phyloP scores from a whole-genome alignment of 2,797 vertebrate species.

The Sebastolobus altivelis region DNA sequence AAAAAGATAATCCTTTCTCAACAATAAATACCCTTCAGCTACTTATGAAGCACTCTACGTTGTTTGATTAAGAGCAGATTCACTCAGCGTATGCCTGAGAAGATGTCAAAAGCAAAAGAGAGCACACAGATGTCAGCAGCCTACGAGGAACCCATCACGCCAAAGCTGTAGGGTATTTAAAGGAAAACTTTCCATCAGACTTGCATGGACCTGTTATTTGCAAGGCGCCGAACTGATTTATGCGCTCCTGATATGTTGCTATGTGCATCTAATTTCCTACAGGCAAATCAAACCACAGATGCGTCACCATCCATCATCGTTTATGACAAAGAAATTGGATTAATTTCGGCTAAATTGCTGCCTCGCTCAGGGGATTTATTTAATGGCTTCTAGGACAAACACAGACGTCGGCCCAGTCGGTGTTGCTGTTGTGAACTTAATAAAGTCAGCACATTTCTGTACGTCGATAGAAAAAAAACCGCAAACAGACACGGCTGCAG shows the following conservation, averaged over 20 bases:
- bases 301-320: neutral
- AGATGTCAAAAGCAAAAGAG: conserved; percentile 19
- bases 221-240: conserved; percentile 30
- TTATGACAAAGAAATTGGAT: conserved; percentile 16
- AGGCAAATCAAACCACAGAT: conserved; percentile 8
- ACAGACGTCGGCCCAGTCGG: neutral
- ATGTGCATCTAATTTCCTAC: conserved; percentile 20
- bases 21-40: conserved; percentile 10
- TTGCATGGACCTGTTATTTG: conserved; percentile 63
- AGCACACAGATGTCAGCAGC: neutral
- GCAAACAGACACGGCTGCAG: conserved; percentile 54
- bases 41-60: neutral
- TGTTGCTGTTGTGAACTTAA: conserved; percentile 19
- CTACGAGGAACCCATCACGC: conserved; percentile 22
- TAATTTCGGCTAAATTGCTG: neutral
- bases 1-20: neutral
- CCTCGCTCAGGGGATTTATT: neutral
- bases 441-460: conserved; percentile 48
- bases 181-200: conserved; percentile 34
- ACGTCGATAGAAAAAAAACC: conserved; percentile 36
- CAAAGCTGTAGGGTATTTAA: conserved; percentile 41
- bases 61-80: conserved; percentile 33
- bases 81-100: conserved; percentile 16
- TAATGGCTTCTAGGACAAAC: conserved; percentile 9
- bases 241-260: conserved; percentile 1